phyloP scores from a whole-genome alignment of 2,113 vertebrate genomes.

The Serinus canaria region DNA sequence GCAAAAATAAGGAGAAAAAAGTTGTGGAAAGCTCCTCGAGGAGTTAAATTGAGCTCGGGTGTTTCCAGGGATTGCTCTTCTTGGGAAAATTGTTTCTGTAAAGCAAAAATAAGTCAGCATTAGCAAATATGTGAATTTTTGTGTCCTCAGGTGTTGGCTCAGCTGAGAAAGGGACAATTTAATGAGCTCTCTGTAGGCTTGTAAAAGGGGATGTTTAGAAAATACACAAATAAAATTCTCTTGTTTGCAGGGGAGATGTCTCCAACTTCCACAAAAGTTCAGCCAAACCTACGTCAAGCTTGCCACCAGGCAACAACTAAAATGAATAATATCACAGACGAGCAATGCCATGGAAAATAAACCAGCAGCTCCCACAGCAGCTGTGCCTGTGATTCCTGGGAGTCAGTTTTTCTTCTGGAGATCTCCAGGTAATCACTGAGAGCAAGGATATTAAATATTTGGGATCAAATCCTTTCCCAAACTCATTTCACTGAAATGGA shows the following conservation, averaged over 20 bases:
- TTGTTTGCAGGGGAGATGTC: neutral
- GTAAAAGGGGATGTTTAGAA: neutral
- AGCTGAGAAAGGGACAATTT: neutral
- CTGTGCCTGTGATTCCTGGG: accelerated
- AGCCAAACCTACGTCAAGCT: neutral
- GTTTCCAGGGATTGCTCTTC: neutral
- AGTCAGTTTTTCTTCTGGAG: neutral
- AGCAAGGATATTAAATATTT: neutral
- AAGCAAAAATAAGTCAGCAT: neutral
- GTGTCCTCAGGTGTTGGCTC: neutral
- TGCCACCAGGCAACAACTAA: neutral
- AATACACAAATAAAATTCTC: neutral
- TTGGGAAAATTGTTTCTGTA: neutral
- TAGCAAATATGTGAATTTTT: neutral
- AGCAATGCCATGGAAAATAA: accelerated
- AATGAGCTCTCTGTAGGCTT: neutral
- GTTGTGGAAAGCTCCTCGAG: neutral
- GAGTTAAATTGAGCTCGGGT: neutral
- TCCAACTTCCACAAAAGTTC: neutral
- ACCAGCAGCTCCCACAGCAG: neutral
- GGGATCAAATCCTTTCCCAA: neutral
- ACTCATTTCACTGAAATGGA: neutral
- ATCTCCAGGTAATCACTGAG: neutral
- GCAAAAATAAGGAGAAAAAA: no score
- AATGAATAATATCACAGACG: neutral